Percentiles rank a stretch among this genome's conserved stretches.
Conservation (phyloP, 2,888 invertebrate genomes). For the Leptopilina drosophilae region DNA sequence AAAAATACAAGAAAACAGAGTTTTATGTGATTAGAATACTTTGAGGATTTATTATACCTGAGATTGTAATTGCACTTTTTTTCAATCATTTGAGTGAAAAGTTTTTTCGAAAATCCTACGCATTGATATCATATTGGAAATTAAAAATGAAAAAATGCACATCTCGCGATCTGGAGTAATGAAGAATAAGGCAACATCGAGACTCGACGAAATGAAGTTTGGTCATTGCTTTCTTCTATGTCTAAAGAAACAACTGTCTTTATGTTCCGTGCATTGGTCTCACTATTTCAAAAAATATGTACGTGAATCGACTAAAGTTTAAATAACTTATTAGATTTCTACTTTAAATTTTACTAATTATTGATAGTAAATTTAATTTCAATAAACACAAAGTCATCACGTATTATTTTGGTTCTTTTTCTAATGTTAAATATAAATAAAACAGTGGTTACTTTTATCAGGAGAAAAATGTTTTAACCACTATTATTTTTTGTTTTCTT, state of each 20-base stretch:
- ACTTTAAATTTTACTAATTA: too few relatives aligned
- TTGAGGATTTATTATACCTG: too few relatives aligned
- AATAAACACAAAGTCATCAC: not conserved
- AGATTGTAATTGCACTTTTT: not conserved
- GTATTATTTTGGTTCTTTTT: not conserved
- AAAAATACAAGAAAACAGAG: too few relatives aligned
- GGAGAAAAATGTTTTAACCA: not conserved
- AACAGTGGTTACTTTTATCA: not conserved
- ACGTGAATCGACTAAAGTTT: not conserved
- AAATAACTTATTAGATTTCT: too few relatives aligned
- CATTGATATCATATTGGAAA: too few relatives aligned
- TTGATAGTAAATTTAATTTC: too few relatives aligned
- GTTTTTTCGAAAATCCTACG: not conserved
- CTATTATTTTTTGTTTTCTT: not conserved
- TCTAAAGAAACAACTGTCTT: not conserved
- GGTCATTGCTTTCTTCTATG: constrained; percentile 19
- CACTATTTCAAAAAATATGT: not conserved
- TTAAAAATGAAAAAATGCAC: not conserved
- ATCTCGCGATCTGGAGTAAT: too few relatives aligned
- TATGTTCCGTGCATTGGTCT: not conserved
- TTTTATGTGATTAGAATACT: too few relatives aligned
- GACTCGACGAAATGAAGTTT: constrained; percentile 1
- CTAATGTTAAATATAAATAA: not conserved
- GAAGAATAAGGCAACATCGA: not conserved
- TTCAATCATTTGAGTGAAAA: not conserved